Evolutionary conservation across 1,140 invertebrate species (phyloP).

Genomic region (Prorops nasuta): DNA sequence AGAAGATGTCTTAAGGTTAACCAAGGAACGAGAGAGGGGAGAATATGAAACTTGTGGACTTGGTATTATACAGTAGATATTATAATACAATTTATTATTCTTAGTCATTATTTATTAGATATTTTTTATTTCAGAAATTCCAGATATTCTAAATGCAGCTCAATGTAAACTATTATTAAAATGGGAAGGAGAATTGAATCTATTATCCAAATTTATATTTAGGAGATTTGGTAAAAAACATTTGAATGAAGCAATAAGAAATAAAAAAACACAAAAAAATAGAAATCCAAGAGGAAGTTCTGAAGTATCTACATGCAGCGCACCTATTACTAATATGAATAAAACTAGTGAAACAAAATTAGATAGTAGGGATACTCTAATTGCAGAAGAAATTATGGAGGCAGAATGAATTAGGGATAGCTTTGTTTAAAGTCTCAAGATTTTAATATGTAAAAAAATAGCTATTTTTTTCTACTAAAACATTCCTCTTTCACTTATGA

Average conservation of each 20-base stretch:
- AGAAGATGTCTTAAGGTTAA: constrained; percentile 72
- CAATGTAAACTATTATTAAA: constrained; percentile 62
- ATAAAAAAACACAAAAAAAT: constrained; percentile 9
- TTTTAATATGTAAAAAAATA: too few relatives aligned
- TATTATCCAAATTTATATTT: constrained; percentile 67
- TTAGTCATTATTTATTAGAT: constrained; percentile 9
- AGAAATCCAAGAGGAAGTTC: constrained; percentile 4
- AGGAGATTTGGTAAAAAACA: constrained; percentile 60
- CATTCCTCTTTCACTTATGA: too few relatives aligned
- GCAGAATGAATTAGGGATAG: constrained; percentile 5
- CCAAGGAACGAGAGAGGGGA: constrained; percentile 65
- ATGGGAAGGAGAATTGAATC: constrained; percentile 69
- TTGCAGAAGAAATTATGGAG: constrained; percentile 1
- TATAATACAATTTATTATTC: constrained; percentile 2
- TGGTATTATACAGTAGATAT: constrained; percentile 49
- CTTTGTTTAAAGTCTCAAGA: too few relatives aligned
- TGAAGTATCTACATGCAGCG: background rate
- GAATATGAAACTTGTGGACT: constrained; percentile 74
- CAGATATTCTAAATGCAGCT: constrained; percentile 61
- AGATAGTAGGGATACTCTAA: background rate
- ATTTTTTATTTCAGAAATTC: constrained; percentile 58
- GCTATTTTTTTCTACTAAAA: too few relatives aligned
- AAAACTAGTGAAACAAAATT: background rate
- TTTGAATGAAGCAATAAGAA: constrained; percentile 37
- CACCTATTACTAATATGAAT: too few relatives aligned